phyloP scores from a whole-genome alignment of 2,888 invertebrate species.

The Agonopterix alstromeriana region DNA sequence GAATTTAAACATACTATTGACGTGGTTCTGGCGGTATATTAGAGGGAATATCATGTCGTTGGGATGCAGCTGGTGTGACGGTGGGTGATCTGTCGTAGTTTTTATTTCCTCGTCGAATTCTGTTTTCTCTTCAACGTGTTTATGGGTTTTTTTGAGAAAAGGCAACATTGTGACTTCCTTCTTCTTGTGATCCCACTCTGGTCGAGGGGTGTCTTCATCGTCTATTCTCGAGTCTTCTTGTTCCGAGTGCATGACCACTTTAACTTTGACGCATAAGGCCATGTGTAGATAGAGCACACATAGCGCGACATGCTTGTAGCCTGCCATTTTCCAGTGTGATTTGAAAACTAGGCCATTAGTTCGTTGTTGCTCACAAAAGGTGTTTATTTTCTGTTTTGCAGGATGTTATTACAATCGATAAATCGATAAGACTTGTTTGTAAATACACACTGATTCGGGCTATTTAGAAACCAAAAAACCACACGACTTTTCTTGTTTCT shows the following conservation, averaged over 20 bases:
- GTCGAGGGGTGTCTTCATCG: constrained; percentile 35
- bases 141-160: constrained; percentile 36
- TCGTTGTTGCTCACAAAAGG: neutral
- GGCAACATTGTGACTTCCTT: constrained; percentile 37
- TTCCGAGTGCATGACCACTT: constrained; percentile 60
- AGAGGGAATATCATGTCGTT: constrained; percentile 63
- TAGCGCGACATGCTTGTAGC: constrained; percentile 24
- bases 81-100: constrained; percentile 36
- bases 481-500: neutral
- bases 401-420: constrained; percentile 27
- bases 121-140: constrained; percentile 28
- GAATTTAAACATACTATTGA: constrained; percentile 68
- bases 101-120: constrained; percentile 43
- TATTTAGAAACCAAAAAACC: neutral
- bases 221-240: constrained; percentile 54
- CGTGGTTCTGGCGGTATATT: constrained; percentile 57
- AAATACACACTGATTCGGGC: constrained; percentile 20
- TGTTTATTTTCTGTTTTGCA: constrained; percentile 5
- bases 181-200: constrained; percentile 43
- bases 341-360: neutral
- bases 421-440: constrained; percentile 51
- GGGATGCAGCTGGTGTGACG: constrained; percentile 39
- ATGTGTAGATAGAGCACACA: constrained; percentile 30
- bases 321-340: constrained; percentile 29
- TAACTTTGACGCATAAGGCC: constrained; percentile 50